phyloP scores from a whole-genome alignment of 2,888 invertebrate species.

The Eristalinus aeneus region DNA sequence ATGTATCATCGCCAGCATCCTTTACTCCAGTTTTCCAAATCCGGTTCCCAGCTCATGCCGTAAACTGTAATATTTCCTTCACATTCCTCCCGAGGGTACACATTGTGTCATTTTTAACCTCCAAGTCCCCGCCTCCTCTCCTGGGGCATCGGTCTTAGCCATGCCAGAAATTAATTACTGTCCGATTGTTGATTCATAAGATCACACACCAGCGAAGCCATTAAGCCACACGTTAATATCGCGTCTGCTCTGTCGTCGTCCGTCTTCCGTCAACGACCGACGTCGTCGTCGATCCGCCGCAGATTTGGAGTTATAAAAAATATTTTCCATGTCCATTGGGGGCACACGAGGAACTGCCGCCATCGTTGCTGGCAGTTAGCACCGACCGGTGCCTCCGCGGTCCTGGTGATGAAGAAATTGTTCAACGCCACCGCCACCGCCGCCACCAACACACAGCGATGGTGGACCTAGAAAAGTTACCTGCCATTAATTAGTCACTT shows the following conservation, averaged over 20 bases:
- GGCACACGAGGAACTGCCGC: conserved; percentile 33
- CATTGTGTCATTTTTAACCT: conserved; percentile 25
- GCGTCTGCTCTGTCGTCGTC: conserved; percentile 49
- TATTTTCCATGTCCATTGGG: conserved; percentile 63
- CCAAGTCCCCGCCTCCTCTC: conserved; percentile 1
- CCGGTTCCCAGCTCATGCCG: conserved; percentile 14
- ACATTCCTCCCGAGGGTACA: conserved; percentile 27
- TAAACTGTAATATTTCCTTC: conserved; percentile 17
- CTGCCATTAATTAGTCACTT: conserved; percentile 74
- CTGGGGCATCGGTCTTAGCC: conserved; percentile 24
- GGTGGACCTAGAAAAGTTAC: conserved; percentile 65
- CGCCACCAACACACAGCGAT: conserved; percentile 39
- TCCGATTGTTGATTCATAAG: conserved; percentile 68
- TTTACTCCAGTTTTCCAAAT: neutral
- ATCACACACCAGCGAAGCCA: conserved; percentile 62
- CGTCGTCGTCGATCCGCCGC: conserved; percentile 48
- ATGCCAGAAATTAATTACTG: conserved; percentile 65
- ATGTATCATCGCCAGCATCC: neutral
- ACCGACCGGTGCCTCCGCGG: neutral
- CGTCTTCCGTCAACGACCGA: conserved; percentile 9
- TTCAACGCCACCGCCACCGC: conserved; percentile 58
- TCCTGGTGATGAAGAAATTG: conserved; percentile 68
- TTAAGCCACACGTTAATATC: conserved; percentile 68
- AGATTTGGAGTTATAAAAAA: conserved; percentile 66
- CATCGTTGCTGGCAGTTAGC: conserved; percentile 1